These are phyloP conservation scores for Druon quercuslanigerum DNA, from an alignment of 1,140 invertebrate species.

Conservation along the genomic window DNA sequence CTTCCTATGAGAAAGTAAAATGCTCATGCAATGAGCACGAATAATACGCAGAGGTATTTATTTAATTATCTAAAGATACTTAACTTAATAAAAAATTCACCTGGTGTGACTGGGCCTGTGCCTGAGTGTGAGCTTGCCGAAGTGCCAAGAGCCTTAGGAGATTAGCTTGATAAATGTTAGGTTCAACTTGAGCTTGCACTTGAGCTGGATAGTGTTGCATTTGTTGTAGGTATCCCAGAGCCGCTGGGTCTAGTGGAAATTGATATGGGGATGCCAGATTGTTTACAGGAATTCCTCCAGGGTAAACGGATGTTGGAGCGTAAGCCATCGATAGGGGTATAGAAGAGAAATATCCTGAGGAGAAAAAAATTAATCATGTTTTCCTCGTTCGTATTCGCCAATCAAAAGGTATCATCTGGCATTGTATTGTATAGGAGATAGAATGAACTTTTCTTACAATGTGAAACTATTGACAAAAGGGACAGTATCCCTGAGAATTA, in stretches of 20 bases:
- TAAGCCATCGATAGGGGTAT: conserved; percentile 45
- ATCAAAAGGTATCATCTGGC: neutral
- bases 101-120: conserved; percentile 42
- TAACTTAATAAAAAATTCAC: neutral
- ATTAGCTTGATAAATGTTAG: conserved; percentile 51
- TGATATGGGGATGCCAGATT: conserved; percentile 39
- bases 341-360: conserved; percentile 50
- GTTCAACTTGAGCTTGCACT: conserved; percentile 39
- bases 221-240: conserved; percentile 56
- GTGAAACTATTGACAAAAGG: no score
- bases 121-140: conserved; percentile 51
- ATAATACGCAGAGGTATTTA: no score
- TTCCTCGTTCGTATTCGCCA: neutral
- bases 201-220: conserved; percentile 48
- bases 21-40: no score
- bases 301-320: conserved; percentile 9
- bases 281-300: conserved; percentile 25
- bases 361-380: conserved; percentile 1
- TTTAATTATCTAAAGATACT: no score
- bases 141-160: conserved; percentile 52
- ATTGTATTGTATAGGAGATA: no score
- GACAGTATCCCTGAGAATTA: no score
- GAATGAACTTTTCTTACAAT: no score
- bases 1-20: no score
- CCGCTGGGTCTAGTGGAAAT: conserved; percentile 42